phyloP scores from a whole-genome alignment of 2,888 invertebrate species.

The Coenonympha arcania region DNA sequence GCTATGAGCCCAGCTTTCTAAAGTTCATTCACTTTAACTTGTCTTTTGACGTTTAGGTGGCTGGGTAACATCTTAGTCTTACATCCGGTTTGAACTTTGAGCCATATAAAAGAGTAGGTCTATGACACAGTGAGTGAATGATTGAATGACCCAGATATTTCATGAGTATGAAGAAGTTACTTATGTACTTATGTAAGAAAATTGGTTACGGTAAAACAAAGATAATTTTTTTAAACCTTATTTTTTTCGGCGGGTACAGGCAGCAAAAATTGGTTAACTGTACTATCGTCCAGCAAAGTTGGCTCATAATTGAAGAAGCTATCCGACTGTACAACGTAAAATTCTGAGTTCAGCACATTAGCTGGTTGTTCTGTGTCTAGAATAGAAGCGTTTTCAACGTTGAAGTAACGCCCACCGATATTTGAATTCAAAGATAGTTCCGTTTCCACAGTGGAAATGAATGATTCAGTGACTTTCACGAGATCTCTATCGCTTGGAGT shows the following conservation, averaged over 20 bases:
- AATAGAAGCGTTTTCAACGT: conserved; percentile 39
- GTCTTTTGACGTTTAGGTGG: no score
- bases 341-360: conserved; percentile 37
- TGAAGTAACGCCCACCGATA: conserved; percentile 49
- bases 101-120: no score
- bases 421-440: conserved; percentile 50
- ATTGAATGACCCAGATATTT: no score
- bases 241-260: conserved; percentile 44
- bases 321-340: conserved; percentile 49
- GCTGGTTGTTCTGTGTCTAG: conserved; percentile 20
- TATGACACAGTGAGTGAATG: no score
- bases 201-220: no score
- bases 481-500: conserved; percentile 31
- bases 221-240: conserved; percentile 41
- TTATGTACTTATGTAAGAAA: no score
- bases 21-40: no score
- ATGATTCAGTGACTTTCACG: conserved; percentile 36
- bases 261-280: conserved; percentile 61
- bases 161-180: no score
- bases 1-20: no score
- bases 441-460: conserved; percentile 43
- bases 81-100: no score
- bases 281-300: conserved; percentile 59
- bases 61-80: no score
- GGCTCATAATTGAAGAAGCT: conserved; percentile 55